Percentiles rank a stretch among this genome's conserved stretches.
Evolutionary conservation across 2,888 invertebrate genomes (phyloP).

Genomic region (Lucinisca nassula): DNA sequence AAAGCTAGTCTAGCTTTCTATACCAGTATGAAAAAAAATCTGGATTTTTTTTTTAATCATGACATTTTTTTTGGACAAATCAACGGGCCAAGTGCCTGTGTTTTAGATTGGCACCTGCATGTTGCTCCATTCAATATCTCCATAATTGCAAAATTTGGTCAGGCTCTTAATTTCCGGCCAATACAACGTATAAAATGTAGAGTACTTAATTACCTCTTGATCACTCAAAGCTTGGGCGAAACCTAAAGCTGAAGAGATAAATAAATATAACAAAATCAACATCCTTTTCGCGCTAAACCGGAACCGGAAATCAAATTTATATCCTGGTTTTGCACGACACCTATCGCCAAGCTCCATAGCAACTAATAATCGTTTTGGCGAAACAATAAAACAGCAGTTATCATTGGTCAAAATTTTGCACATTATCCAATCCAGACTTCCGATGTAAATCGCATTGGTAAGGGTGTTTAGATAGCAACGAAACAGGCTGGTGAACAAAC

Average conservation of each 20-base stretch:
- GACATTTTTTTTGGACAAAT: too few species aligned
- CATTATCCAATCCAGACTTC: slow-evolving; percentile 29
- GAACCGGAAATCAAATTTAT: slow-evolving; percentile 56
- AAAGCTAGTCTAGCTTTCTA: too few species aligned
- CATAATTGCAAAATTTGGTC: too few species aligned
- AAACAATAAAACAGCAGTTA: not conserved
- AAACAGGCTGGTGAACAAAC: slow-evolving; percentile 39
- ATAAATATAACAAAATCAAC: not conserved
- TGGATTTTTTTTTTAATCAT: too few species aligned
- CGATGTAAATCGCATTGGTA: not conserved
- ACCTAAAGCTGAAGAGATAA: not conserved
- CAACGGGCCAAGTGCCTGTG: too few species aligned
- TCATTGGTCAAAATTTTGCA: slow-evolving; percentile 40
- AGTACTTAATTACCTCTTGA: too few species aligned
- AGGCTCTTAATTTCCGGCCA: too few species aligned
- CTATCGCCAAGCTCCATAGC: slow-evolving; percentile 46
- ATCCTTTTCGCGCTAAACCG: slow-evolving; percentile 8
- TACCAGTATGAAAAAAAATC: too few species aligned
- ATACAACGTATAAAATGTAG: too few species aligned
- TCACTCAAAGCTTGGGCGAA: not conserved
- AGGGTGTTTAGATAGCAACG: slow-evolving; percentile 76
- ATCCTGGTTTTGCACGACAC: slow-evolving; percentile 29
- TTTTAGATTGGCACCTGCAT: too few species aligned
- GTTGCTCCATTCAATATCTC: too few species aligned
- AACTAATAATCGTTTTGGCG: slow-evolving; percentile 22